phyloP scores from a whole-genome alignment of 2,888 invertebrate species.

The Anagyrus pseudococci region DNA sequence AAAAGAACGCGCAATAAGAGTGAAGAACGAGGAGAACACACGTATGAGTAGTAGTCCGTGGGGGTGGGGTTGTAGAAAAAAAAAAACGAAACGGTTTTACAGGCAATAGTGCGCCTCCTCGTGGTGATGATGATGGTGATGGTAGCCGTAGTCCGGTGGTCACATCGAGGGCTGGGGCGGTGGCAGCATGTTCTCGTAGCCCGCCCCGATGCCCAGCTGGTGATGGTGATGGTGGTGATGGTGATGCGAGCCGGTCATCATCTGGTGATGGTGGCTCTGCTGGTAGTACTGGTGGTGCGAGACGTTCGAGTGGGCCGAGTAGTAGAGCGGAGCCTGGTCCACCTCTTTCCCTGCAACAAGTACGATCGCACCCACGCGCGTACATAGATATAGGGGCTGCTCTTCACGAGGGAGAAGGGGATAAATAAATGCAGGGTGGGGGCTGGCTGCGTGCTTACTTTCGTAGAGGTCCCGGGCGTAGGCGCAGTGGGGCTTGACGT shows the following conservation, averaged over 20 bases:
- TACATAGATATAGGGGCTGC: too few relatives aligned
- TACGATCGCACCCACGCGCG: too few relatives aligned
- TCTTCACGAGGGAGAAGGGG: too few relatives aligned
- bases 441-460: too few relatives aligned
- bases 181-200: slow-evolving; percentile 56
- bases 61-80: not conserved
- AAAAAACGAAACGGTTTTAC: not conserved
- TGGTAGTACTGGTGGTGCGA: slow-evolving; percentile 56
- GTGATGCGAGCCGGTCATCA: slow-evolving; percentile 47
- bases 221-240: slow-evolving; percentile 54
- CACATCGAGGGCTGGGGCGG: slow-evolving; percentile 59
- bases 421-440: too few relatives aligned
- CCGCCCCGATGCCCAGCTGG: slow-evolving; percentile 42
- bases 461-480: slow-evolving; percentile 33
- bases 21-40: not conserved
- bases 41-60: not conserved
- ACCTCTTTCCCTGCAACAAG: slow-evolving; percentile 53
- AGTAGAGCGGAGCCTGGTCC: slow-evolving; percentile 56
- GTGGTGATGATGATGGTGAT: not conserved
- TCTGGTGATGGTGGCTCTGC: slow-evolving; percentile 53
- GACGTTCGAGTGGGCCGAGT: slow-evolving; percentile 56
- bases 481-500: slow-evolving; percentile 55
- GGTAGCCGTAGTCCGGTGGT: slow-evolving; percentile 44
- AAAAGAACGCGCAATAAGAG: not conserved
- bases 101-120: not conserved